phyloP scores from a whole-genome alignment of 2,113 vertebrate species.

The Delphinapterus leucas region DNA sequence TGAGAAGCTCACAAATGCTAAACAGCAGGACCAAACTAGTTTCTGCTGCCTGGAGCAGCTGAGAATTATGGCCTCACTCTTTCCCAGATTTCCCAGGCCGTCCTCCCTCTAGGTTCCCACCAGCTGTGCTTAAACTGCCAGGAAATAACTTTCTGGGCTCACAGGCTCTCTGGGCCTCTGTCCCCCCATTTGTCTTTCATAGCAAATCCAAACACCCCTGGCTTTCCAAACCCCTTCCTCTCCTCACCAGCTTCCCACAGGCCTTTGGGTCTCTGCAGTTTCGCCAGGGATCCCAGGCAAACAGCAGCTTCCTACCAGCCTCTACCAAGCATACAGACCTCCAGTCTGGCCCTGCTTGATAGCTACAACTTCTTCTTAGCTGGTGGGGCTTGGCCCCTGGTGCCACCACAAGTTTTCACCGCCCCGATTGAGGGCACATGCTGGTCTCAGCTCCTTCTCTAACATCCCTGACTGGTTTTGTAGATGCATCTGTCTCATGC shows the following conservation, averaged over 20 bases:
- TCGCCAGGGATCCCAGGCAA: background rate
- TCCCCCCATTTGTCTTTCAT: background rate
- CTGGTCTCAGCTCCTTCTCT: background rate
- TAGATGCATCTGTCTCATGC: background rate
- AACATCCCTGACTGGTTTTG: background rate
- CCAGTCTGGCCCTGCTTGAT: background rate
- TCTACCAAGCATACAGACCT: background rate
- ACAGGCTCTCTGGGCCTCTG: background rate
- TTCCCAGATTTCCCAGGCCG: background rate
- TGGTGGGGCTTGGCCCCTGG: background rate
- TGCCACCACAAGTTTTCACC: background rate
- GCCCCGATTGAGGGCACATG: rapidly evolving
- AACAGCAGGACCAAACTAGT: background rate
- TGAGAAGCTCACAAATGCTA: conserved; percentile 18
- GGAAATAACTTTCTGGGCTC: background rate
- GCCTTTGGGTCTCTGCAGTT: background rate
- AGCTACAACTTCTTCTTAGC: background rate
- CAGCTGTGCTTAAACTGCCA: background rate
- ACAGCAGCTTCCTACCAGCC: background rate
- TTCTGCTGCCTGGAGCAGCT: background rate
- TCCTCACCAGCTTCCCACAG: background rate
- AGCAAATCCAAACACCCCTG: background rate
- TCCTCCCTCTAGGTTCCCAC: too few species aligned
- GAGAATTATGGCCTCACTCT: background rate
- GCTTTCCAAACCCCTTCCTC: background rate